Evolutionary conservation across 2,113 vertebrate species (phyloP), one percentile per base, ranked within the genome.

Genomic region (Empidonax traillii): DNA sequence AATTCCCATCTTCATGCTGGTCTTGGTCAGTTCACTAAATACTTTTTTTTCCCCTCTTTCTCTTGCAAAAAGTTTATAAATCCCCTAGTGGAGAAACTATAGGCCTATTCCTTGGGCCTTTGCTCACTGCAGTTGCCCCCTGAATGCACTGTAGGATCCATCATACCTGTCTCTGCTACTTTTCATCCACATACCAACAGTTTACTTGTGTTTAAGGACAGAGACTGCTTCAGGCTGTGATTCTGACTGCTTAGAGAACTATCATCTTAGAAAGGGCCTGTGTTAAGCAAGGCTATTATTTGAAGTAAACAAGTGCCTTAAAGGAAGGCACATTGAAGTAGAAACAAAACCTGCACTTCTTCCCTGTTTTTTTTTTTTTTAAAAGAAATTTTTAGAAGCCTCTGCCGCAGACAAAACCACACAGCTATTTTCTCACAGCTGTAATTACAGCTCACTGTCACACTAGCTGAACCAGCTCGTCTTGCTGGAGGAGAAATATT

Each of bases 391-490:
- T 85, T 85, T 22, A 31, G 89, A 95, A 96, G 90, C 78, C 90
- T 91, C 91, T 95, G 63, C 91, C 78, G 85, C 89, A 90, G 87
- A 96, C 63, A 90, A 95, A 97, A 94, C 95, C 96, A 90, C 93
- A 93, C 20, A 59, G 90, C 75, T 90, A 71, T 95, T 96, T 95
- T 96, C 94, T 93, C 90, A 96, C 85, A 88, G 91, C 46, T 79
- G 58, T 85, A 96, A 94, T 94, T 95, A 89, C 53, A 93, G 78
- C 51, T 96, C 46, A 16, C 46, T 79, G 75, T 89, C 17, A 4
- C 87, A 83, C 51, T 69, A 71, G 59, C 75, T 88, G 85, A 94
- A 83, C 81, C 39, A 84, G 25, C 71, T 83, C 6, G 3, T 88
- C 72, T 85, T 1, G 11, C 41, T 79, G 44, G 49, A 76, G 78